phyloP scores from a whole-genome alignment of 2,113 vertebrate genomes.

The Oncorhynchus nerka region DNA sequence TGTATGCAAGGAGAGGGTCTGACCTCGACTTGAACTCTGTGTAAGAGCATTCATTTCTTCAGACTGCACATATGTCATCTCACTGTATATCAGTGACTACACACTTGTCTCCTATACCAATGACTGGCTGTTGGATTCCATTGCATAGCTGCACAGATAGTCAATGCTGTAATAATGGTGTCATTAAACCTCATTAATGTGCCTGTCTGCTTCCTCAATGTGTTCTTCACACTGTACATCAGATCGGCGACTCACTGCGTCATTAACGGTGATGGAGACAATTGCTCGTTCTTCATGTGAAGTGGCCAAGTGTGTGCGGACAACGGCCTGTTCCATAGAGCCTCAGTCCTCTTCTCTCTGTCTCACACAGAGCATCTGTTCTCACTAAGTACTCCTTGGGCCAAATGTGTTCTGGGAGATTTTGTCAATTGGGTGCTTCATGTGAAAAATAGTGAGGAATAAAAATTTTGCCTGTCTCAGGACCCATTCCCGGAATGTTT shows the following conservation, averaged over 20 bases:
- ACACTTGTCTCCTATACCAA: not conserved
- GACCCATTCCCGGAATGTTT: not conserved
- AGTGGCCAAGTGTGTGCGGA: slow-evolving; percentile 42
- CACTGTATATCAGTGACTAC: not conserved
- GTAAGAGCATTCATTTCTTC: not conserved
- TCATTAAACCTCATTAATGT: slow-evolving; percentile 32
- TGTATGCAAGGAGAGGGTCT: not conserved
- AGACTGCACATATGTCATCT: not conserved
- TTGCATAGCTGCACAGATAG: not conserved
- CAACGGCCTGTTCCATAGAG: slow-evolving; percentile 37
- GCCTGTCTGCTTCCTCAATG: slow-evolving; percentile 26
- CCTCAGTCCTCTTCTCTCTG: slow-evolving; percentile 31
- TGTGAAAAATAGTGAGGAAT: slow-evolving; percentile 13
- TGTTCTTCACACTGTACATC: slow-evolving; percentile 33
- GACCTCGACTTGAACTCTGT: not conserved
- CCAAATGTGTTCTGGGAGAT: slow-evolving; percentile 40
- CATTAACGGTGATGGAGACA: slow-evolving; percentile 58
- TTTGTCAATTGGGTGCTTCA: not conserved
- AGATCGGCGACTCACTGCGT: slow-evolving; percentile 40
- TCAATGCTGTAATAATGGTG: slow-evolving; percentile 21
- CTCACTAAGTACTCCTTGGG: slow-evolving; percentile 32
- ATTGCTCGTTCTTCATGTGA: slow-evolving; percentile 58
- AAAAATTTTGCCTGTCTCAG: slow-evolving; percentile 9
- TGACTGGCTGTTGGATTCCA: too few relatives aligned
- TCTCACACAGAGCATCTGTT: slow-evolving; percentile 55